These are phyloP conservation scores for Ctenodactylus gundi DNA, from an alignment of 2,113 vertebrate species.

Conservation along the genomic window DNA sequence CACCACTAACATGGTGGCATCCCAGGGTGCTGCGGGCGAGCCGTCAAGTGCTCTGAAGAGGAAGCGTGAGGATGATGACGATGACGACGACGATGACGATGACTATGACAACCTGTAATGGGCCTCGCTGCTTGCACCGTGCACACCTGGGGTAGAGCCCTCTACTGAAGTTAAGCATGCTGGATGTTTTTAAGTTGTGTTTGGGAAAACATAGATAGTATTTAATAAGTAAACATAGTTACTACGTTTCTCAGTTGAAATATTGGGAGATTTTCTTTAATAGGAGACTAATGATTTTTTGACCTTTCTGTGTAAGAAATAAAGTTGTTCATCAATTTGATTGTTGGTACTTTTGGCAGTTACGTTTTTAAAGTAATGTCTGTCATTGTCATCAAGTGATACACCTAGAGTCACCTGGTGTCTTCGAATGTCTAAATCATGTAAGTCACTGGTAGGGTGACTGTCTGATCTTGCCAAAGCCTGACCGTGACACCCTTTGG, in stretches of 20 bases:
- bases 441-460: neutral
- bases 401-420: too few relatives aligned
- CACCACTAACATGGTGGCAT: conserved; percentile 92
- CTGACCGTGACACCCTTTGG: neutral
- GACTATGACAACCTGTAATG: conserved; percentile 89
- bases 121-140: neutral
- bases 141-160: conserved; percentile 25
- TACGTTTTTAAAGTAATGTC: conserved; percentile 47
- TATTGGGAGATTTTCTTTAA: conserved; percentile 66
- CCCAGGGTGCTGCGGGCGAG: conserved; percentile 86
- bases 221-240: conserved; percentile 52
- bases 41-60: conserved; percentile 89
- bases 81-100: conserved; percentile 92
- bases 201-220: conserved; percentile 42
- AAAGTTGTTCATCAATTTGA: conserved; percentile 66
- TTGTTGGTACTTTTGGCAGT: conserved; percentile 52
- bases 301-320: conserved; percentile 67
- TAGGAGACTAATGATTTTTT: conserved; percentile 56
- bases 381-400: neutral
- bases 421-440: neutral
- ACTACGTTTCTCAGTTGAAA: conserved; percentile 31
- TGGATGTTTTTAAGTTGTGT: conserved; percentile 59
- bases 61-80: conserved; percentile 95
- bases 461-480: neutral
- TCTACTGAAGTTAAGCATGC: conserved; percentile 62